A percentile compares a stretch with the other conserved stretches of the same genome.
Evolutionary conservation across 2,113 vertebrate genomes (phyloP).

Genomic region (Tichodroma muraria): DNA sequence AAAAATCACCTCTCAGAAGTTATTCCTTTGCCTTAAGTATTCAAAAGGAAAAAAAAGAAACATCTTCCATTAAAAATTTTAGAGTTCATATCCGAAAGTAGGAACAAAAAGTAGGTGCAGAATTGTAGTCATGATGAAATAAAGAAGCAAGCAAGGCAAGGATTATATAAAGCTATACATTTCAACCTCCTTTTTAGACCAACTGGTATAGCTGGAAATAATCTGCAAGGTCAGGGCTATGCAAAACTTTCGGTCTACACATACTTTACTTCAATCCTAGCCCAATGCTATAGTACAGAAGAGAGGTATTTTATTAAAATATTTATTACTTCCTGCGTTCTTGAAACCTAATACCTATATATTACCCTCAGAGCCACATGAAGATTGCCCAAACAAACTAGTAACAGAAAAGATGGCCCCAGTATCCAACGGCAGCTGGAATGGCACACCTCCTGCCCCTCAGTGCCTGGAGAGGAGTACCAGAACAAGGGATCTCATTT

Average conservation of each 20-base stretch:
- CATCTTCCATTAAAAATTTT: background rate
- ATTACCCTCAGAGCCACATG: background rate
- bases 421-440: background rate
- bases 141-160: background rate
- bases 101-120: too few species aligned
- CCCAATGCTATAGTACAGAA: background rate
- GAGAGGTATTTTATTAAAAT: slow-evolving; percentile 17
- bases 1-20: background rate
- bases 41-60: background rate
- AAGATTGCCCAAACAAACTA: background rate
- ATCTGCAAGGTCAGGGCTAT: background rate
- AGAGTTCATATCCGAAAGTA: background rate
- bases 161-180: background rate
- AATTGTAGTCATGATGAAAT: background rate
- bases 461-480: background rate
- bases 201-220: background rate
- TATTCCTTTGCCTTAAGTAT: background rate
- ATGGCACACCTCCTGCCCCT: background rate
- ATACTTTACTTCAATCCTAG: background rate
- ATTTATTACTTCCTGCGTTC: slow-evolving; percentile 40
- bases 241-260: background rate
- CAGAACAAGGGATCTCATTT: background rate
- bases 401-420: background rate
- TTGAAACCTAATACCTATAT: background rate
- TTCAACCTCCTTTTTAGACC: background rate